Conservation (phyloP, 2,113 vertebrate species). For the Ascaphus truei region DNA sequence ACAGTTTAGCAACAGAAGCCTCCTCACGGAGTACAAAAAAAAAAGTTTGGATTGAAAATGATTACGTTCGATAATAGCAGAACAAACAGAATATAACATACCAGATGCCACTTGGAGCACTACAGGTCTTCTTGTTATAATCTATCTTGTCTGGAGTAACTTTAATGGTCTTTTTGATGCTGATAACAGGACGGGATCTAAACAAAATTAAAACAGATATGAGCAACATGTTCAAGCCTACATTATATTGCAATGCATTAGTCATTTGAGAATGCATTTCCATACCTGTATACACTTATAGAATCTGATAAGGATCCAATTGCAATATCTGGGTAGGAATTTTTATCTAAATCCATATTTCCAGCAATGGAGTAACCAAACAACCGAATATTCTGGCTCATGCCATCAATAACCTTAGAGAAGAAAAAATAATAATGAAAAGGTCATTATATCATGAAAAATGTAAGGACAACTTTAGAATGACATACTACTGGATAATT, state of each 20-base stretch:
- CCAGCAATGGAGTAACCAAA: conserved; percentile 96
- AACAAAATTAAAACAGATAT: not conserved
- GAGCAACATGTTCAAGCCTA: not conserved
- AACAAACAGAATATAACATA: conserved; percentile 45
- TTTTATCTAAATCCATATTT: conserved; percentile 90
- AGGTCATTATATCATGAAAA: conserved; percentile 3
- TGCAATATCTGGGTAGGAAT: conserved; percentile 89
- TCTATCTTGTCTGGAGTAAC: conserved; percentile 71
- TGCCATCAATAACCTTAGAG: conserved; percentile 80
- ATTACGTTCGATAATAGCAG: not conserved
- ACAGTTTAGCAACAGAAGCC: too few relatives aligned
- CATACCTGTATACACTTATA: conserved; percentile 82
- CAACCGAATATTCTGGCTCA: conserved; percentile 56
- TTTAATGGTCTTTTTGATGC: conserved; percentile 71
- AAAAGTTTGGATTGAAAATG: too few relatives aligned
- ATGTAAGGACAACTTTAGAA: too few relatives aligned
- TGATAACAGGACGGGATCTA: conserved; percentile 86
- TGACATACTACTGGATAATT: too few relatives aligned
- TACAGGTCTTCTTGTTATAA: conserved; percentile 65
- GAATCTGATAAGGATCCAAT: conserved; percentile 90
- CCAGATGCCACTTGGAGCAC: conserved; percentile 74
- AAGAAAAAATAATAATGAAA: conserved; percentile 35
- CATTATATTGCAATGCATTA: not conserved
- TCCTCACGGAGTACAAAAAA: too few relatives aligned
- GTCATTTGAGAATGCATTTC: not conserved